phyloP scores from a whole-genome alignment of 2,113 vertebrate genomes.

The Paracanthobrama guichenoti region DNA sequence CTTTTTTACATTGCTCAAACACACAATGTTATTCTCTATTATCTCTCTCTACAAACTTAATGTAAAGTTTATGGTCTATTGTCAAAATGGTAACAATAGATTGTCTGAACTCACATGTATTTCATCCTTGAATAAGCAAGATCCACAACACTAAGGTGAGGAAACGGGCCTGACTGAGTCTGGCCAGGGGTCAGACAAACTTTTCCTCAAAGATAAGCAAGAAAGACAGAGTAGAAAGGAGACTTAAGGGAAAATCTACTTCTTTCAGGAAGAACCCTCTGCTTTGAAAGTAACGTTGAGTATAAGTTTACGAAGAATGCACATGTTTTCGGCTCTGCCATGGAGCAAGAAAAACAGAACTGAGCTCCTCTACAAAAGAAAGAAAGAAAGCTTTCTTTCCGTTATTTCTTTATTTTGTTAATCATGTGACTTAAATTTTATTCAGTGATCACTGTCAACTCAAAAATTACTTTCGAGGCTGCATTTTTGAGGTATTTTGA shows the following conservation, averaged over 20 bases:
- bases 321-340: slow-evolving; percentile 22
- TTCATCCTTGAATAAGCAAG: slow-evolving; percentile 31
- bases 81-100: slow-evolving; percentile 43
- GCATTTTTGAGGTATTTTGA: background rate
- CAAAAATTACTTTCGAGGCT: slow-evolving; percentile 9
- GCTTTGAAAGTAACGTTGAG: slow-evolving; percentile 32
- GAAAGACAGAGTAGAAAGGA: slow-evolving; percentile 43
- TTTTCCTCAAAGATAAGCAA: slow-evolving; percentile 59
- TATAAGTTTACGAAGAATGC: background rate
- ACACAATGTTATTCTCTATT: no score
- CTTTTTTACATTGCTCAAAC: no score
- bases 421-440: background rate
- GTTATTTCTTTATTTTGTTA: background rate
- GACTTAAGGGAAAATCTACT: slow-evolving; percentile 44
- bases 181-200: slow-evolving; percentile 53
- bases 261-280: slow-evolving; percentile 44
- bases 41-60: no score
- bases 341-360: slow-evolving; percentile 26
- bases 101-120: slow-evolving; percentile 41
- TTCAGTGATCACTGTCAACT: background rate
- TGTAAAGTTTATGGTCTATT: background rate
- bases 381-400: background rate
- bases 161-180: slow-evolving; percentile 45
- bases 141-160: slow-evolving; percentile 31
- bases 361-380: background rate